These are phyloP conservation scores for Hoplodrina ambigua DNA, from an alignment of 2,888 invertebrate genomes.

Conservation along the genomic window DNA sequence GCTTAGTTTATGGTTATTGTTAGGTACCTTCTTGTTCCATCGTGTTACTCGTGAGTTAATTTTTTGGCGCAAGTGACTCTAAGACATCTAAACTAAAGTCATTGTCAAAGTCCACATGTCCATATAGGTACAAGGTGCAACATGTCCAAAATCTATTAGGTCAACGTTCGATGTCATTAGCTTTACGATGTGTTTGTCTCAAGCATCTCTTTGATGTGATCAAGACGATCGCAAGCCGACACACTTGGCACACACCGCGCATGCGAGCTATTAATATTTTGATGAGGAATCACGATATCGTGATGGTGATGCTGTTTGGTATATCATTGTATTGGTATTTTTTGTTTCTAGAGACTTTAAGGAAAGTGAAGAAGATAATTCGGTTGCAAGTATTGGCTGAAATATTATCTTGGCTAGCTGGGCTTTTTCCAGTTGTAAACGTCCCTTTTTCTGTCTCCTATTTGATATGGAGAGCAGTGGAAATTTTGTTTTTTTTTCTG, in stretches of 20 bases:
- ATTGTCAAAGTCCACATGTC: constrained; percentile 31
- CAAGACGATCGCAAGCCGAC: constrained; percentile 69
- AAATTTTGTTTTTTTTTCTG: no score
- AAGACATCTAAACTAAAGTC: no score
- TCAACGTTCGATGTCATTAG: constrained; percentile 72
- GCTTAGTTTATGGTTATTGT: no score
- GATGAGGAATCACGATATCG: constrained; percentile 57
- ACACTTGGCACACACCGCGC: constrained; percentile 77
- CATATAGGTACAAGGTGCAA: constrained; percentile 28
- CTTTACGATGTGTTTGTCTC: constrained; percentile 67
- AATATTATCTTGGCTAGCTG: not conserved
- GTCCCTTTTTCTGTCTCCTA: no score
- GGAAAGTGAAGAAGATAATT: not conserved
- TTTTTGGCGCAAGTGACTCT: no score
- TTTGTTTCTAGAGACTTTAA: not conserved
- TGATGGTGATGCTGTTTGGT: constrained; percentile 32
- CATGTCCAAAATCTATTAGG: constrained; percentile 63
- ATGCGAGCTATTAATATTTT: constrained; percentile 57
- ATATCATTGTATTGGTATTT: constrained; percentile 33
- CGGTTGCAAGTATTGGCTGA: not conserved
- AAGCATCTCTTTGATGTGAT: constrained; percentile 74
- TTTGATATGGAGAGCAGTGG: no score
- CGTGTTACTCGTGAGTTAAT: no score
- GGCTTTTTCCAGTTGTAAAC: no score
- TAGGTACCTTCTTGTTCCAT: no score